Percentiles rank a stretch among this genome's conserved stretches.
Conservation (phyloP, 2,888 invertebrate genomes). For the Meandrusa payeni region DNA sequence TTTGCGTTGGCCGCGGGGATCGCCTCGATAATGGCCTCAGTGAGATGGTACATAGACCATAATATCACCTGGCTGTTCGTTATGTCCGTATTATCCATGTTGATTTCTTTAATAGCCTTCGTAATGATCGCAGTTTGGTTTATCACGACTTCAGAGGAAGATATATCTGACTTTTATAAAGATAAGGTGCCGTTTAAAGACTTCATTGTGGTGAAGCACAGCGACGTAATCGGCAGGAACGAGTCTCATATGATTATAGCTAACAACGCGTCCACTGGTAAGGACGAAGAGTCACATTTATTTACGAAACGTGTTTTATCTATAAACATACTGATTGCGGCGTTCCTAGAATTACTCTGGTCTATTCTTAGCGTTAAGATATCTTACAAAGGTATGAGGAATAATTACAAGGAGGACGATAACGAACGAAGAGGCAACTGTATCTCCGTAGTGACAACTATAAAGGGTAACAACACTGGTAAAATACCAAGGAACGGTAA, state of each 20-base stretch:
- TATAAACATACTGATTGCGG: constrained; percentile 81
- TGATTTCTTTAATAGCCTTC: constrained; percentile 68
- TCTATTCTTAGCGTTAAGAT: constrained; percentile 81
- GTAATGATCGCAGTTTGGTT: constrained; percentile 67
- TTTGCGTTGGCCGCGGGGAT: constrained; percentile 75
- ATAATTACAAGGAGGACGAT: constrained; percentile 78
- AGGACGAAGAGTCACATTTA: constrained; percentile 44
- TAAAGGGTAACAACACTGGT: constrained; percentile 75
- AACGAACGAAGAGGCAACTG: constrained; percentile 68
- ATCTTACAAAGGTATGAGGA: constrained; percentile 82
- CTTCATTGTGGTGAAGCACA: constrained; percentile 56
- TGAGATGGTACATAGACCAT: constrained; percentile 84
- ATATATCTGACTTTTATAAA: constrained; percentile 62
- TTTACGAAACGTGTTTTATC: constrained; percentile 74
- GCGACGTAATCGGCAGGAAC: constrained; percentile 55
- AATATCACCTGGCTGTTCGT: constrained; percentile 83
- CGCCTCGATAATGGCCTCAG: constrained; percentile 82
- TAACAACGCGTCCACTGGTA: constrained; percentile 40
- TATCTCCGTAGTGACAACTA: constrained; percentile 75
- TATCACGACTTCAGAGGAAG: constrained; percentile 55
- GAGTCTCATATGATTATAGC: constrained; percentile 63
- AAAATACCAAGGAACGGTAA: constrained; percentile 63
- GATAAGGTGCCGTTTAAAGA: constrained; percentile 64
- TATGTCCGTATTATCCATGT: constrained; percentile 75
- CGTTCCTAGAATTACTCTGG: constrained; percentile 81